Evolutionary conservation across 2,888 invertebrate species (phyloP).

Genomic region (Cheilosia vulpina): DNA sequence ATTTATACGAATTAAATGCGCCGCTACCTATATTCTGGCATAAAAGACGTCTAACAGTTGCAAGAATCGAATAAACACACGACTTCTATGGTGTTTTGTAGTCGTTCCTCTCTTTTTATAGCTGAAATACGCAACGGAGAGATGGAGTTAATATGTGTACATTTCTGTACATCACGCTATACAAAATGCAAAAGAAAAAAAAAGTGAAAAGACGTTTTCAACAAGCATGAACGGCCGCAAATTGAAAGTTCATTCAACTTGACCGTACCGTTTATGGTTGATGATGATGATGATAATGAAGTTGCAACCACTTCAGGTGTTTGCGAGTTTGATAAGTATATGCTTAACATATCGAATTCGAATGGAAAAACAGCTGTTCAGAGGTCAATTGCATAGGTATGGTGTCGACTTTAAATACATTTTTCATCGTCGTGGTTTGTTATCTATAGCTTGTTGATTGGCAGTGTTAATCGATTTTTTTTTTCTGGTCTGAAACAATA

Average conservation of each 20-base stretch:
- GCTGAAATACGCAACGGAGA: too few species aligned
- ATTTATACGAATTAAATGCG: conserved; percentile 1
- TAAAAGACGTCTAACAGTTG: background rate
- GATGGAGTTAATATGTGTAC: too few species aligned
- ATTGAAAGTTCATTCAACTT: conserved; percentile 45
- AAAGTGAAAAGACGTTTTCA: background rate
- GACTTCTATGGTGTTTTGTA: too few species aligned
- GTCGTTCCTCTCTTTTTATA: too few species aligned
- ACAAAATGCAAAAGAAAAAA: conserved; percentile 23
- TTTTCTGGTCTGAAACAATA: background rate
- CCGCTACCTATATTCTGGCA: background rate
- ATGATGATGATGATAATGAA: conserved; percentile 1
- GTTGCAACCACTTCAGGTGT: conserved; percentile 4
- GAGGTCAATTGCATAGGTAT: conserved; percentile 11
- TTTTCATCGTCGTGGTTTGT: background rate
- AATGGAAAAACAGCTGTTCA: background rate
- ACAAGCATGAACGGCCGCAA: background rate
- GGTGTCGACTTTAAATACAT: background rate
- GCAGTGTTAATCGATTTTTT: conserved; percentile 25
- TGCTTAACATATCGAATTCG: background rate
- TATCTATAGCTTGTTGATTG: conserved; percentile 18
- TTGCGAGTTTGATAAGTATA: background rate
- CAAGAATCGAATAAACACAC: too few species aligned
- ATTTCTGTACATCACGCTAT: too few species aligned
- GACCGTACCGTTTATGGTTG: conserved; percentile 11